A percentile compares a stretch with the other conserved stretches of the same genome.
Evolutionary conservation across 2,888 invertebrate genomes (phyloP).

Genomic region (Zaprionus lineosus): DNA sequence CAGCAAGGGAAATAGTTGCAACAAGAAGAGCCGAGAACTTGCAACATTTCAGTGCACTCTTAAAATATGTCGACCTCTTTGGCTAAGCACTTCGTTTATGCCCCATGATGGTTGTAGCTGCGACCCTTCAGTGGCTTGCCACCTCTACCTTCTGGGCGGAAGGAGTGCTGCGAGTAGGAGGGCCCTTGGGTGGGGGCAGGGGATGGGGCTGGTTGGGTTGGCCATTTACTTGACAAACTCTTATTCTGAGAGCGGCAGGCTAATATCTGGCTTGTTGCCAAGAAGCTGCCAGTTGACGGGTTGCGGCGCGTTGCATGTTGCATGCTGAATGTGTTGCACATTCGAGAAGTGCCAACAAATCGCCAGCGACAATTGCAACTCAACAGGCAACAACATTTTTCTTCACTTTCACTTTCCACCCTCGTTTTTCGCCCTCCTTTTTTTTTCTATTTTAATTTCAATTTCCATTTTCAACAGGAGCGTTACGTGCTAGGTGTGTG

Average conservation of each 20-base stretch:
- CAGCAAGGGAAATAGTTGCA: neutral
- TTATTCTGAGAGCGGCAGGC: conserved; percentile 48
- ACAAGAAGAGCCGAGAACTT: neutral
- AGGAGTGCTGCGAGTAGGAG: too few relatives aligned
- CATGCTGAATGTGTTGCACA: conserved; percentile 69
- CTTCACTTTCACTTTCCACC: too few relatives aligned
- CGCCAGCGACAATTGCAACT: conserved; percentile 45
- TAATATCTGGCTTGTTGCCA: conserved; percentile 64
- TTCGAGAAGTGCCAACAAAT: conserved; percentile 56
- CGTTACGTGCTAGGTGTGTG: too few relatives aligned
- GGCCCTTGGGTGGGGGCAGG: too few relatives aligned
- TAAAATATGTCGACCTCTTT: conserved; percentile 35
- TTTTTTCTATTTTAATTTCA: neutral
- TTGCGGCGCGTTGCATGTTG: too few relatives aligned
- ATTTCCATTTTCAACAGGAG: too few relatives aligned
- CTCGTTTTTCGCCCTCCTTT: neutral
- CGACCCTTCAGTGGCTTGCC: neutral
- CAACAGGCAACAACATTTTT: conserved; percentile 20
- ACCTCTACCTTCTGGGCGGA: too few relatives aligned
- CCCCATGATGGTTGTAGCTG: neutral
- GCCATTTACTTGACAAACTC: conserved; percentile 38
- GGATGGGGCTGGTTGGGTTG: too few relatives aligned
- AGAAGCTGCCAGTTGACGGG: too few relatives aligned
- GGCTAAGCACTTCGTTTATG: conserved; percentile 22
- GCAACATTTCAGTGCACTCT: conserved; percentile 1